phyloP scores from a whole-genome alignment of 1,140 invertebrate genomes.

The Diprion similis region DNA sequence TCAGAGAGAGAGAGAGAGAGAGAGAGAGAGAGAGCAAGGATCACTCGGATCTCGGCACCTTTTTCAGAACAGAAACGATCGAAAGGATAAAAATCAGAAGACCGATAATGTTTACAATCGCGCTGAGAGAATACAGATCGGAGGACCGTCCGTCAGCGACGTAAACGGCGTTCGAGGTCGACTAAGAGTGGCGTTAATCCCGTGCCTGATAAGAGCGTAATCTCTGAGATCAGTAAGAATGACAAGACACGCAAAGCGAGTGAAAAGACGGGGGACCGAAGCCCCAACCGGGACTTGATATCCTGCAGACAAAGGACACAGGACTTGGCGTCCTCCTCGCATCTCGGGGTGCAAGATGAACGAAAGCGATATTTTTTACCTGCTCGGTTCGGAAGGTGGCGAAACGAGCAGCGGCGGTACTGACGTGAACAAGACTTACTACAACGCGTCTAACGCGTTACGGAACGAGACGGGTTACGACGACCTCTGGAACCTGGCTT shows the following conservation, averaged over 20 bases:
- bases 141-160: no score
- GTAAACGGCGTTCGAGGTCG: no score
- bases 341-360: constrained; percentile 38
- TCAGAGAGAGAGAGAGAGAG: no score
- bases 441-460: constrained; percentile 22
- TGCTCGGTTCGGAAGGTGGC: constrained; percentile 44
- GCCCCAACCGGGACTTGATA: background rate
- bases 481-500: constrained; percentile 51
- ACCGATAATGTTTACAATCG: no score
- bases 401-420: constrained; percentile 19
- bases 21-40: no score
- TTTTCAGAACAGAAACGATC: no score
- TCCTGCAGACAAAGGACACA: background rate
- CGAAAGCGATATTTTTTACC: constrained; percentile 44
- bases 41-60: no score
- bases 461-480: constrained; percentile 21
- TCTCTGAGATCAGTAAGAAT: background rate
- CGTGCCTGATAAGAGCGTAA: no score
- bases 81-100: no score
- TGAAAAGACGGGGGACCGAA: background rate
- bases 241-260: background rate
- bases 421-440: constrained; percentile 26
- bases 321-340: background rate
- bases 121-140: no score
- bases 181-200: no score